Evolutionary conservation across 1,140 invertebrate species (phyloP), one percentile per base, ranked within the genome.

Genomic region (Eciton burchellii): DNA sequence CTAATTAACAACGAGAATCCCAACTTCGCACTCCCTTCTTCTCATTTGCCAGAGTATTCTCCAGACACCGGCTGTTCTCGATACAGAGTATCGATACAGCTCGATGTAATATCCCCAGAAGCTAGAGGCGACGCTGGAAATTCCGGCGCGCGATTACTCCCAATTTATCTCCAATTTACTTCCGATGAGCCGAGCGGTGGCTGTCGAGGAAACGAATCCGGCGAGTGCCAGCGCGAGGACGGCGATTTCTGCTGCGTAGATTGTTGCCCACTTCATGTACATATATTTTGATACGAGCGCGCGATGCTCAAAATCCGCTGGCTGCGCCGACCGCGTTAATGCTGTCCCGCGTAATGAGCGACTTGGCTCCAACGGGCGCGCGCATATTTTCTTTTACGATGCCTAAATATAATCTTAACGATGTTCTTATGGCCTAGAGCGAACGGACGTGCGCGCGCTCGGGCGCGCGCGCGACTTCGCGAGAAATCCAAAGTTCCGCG

Each of bases 321-420:
- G 83, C 83, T 84, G 86, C 71, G 73, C 88, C 74, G 88, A 84
- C 88, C 87, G 88, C 89, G 89, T 92, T 93, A 93, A 93, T 92
- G 89, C 91, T 93, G 91, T 91, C 92, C 90, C 92, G 86, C 90
- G 92, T 93, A 93, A 93, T 93, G 92, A 93, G 92, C 91, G 90
- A 93, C 88, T 93, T 93, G 93, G 93, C 93, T 93, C 93, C 91
- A 92, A 93, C 91, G 88, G 90, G 88, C 92, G 89, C 92, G 88
- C 92, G 89, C 92, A 93, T 93, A 93, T 93, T 93, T 93, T 93
- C 93, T 93, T 93, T 93, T 93, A 93, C 91, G 92, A 93, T 87
- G 91, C 91, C 93, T 93, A 93, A 93, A 93, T 93, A 93, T 93
- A 93, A 93, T 93, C 91, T 92, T 92, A 93, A 93, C 92, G 92